Base-by-base conservation (phyloP, 1,140 invertebrate species). In the Aphelenchoides fujianensis region DNA sequence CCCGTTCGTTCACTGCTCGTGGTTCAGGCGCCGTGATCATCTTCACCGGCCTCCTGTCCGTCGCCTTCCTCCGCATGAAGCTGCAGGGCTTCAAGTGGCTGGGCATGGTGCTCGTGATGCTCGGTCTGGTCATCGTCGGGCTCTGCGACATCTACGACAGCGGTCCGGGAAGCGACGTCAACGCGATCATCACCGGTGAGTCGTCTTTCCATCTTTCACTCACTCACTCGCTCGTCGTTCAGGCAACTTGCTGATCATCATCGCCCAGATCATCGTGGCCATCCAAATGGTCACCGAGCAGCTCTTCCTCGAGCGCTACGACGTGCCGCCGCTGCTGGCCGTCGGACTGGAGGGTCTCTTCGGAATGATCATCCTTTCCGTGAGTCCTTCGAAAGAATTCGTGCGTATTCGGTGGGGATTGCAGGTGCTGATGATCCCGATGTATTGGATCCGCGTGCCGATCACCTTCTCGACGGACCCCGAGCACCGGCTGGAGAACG, bases 221-320 rank as follows among this genome's bases (percentile, higher is more conserved):
- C 37, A 48, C 23, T 75, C 31, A 2, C 76, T 76, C 27, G 0
- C 27, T 27, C 77, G 69, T 63, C 78, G 79, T 86, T 52, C 74
- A 89, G 94, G 95, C 31, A 93, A 98, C 87, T 84, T 95, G 34
- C 86, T 97, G 1, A 95, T 97, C 76, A 89, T 97, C 53, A 89
- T 91, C 79, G 93, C 94, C 2, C 82, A 84, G 64, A 89, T 97
- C 41, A 89, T 97, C 75, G 90, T 90, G 9, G 91, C 93, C 0
- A 87, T 89, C 55, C 93, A 96, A 87, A 95, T 96, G 91, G 92
- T 96, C 0, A 89, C 92, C 61, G 94, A 97, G 86, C 93, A 97
- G 85, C 94, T 93, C 86, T 94, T 90, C 87, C 88, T 96, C 0
- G 86, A 88, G 54, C 89, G 90, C 41, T 87, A 90, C 68, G 91